A percentile compares a stretch with the other conserved stretches of the same genome.
These are phyloP conservation scores for Zygaena filipendulae DNA, from an alignment of 2,888 invertebrate genomes.

Conservation along the genomic window DNA sequence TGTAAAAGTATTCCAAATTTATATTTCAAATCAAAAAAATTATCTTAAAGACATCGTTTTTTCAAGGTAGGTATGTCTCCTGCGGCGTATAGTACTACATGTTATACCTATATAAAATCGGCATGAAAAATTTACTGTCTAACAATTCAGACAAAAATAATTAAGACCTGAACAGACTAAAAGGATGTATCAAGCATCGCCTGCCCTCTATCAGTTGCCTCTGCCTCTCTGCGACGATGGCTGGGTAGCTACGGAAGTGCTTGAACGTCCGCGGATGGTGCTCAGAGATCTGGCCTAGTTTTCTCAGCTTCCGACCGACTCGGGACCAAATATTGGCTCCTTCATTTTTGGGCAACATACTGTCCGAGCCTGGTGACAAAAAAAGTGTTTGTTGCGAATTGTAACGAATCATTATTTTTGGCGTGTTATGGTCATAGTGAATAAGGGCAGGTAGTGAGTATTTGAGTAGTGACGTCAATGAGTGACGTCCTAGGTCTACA, in stretches of 20 bases:
- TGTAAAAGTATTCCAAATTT: constrained; percentile 24
- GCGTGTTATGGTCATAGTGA: too few relatives aligned
- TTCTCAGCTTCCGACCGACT: constrained; percentile 18
- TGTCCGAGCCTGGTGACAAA: constrained; percentile 25
- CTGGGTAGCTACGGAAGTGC: constrained; percentile 32
- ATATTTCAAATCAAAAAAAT: too few relatives aligned
- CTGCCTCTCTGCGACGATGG: constrained; percentile 33
- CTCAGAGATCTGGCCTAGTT: constrained; percentile 25
- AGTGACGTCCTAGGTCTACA: too few relatives aligned
- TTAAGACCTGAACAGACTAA: constrained; percentile 32
- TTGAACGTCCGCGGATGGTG: constrained; percentile 30
- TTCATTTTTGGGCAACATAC: constrained; percentile 23
- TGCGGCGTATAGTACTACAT: too few relatives aligned
- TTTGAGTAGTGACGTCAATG: constrained; percentile 6
- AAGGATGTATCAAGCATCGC: constrained; percentile 30
- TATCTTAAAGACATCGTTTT: too few relatives aligned
- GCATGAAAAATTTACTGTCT: too few relatives aligned
- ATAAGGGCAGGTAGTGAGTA: constrained; percentile 1
- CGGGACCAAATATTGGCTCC: constrained; percentile 5
- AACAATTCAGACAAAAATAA: too few relatives aligned
- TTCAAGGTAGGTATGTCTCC: too few relatives aligned
- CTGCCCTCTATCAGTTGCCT: constrained; percentile 25
- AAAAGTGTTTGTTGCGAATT: too few relatives aligned
- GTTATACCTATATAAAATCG: too few relatives aligned
- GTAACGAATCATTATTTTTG: too few relatives aligned